phyloP scores from a whole-genome alignment of 2,888 invertebrate species.

The Tetragonisca angustula region DNA sequence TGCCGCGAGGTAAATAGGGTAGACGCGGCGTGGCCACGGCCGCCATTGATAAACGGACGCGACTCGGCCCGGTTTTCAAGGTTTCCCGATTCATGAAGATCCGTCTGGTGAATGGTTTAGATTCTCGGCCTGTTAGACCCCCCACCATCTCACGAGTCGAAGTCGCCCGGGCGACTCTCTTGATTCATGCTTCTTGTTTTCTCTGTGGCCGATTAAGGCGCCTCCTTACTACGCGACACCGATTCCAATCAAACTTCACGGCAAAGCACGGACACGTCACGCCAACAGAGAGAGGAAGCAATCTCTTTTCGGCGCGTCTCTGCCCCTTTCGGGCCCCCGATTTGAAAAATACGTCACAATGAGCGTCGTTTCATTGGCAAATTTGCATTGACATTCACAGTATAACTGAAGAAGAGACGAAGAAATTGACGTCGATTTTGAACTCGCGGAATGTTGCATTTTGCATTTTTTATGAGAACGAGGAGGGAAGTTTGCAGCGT shows the following conservation, averaged over 20 bases:
- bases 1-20: constrained; percentile 53
- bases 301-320: no score
- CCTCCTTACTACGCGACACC: no score
- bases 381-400: no score
- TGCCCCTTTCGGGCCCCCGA: no score
- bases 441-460: no score
- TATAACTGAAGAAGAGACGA: no score
- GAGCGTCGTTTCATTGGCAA: no score
- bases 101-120: constrained; percentile 39
- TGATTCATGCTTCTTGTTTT: not conserved
- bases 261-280: not conserved
- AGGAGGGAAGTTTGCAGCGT: no score
- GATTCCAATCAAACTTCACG: not conserved
- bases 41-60: constrained; percentile 59
- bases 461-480: no score
- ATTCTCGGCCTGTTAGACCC: not conserved
- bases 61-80: constrained; percentile 57
- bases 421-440: no score
- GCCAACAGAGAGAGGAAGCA: not conserved
- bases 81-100: constrained; percentile 59
- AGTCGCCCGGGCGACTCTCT: not conserved
- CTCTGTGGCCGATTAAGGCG: not conserved
- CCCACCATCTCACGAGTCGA: no score
- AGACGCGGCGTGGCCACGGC: constrained; percentile 24
- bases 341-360: no score